Percentiles rank a stretch among this genome's conserved stretches.
phyloP scores from a whole-genome alignment of 2,888 invertebrate genomes.

The Chrysotoxum bicinctum region DNA sequence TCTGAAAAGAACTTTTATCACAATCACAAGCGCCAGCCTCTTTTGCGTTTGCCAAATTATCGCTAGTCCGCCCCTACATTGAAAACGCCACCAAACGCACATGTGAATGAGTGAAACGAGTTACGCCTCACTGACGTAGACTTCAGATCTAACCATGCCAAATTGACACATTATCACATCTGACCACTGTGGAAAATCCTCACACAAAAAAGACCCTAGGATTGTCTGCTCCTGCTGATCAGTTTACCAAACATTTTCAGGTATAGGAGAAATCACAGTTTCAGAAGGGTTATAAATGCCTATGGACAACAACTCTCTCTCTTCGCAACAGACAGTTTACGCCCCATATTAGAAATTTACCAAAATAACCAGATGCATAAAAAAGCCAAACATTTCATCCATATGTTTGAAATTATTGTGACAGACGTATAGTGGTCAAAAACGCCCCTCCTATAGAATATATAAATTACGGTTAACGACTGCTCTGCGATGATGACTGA shows the following conservation, averaged over 20 bases:
- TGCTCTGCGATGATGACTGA: slow-evolving; percentile 40
- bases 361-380: slow-evolving; percentile 68
- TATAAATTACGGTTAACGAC: slow-evolving; percentile 27
- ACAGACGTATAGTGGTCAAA: slow-evolving; percentile 47
- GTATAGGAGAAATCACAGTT: not conserved
- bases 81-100: slow-evolving; percentile 35
- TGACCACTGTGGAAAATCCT: slow-evolving; percentile 70
- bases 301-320: not conserved
- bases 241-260: slow-evolving; percentile 60
- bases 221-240: slow-evolving; percentile 49
- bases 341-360: slow-evolving; percentile 54
- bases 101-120: slow-evolving; percentile 37
- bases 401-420: slow-evolving; percentile 55
- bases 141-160: slow-evolving; percentile 17
- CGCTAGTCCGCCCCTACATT: slow-evolving; percentile 59
- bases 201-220: slow-evolving; percentile 5
- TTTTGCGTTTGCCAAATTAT: slow-evolving; percentile 59
- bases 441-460: slow-evolving; percentile 47
- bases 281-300: slow-evolving; percentile 36
- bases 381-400: slow-evolving; percentile 22
- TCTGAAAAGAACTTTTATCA: slow-evolving; percentile 34
- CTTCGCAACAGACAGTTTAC: slow-evolving; percentile 48
- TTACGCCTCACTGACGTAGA: slow-evolving; percentile 27
- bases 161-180: slow-evolving; percentile 56
- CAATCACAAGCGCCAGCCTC: slow-evolving; percentile 70